Evolutionary conservation across 2,113 vertebrate species (phyloP).

Genomic region (Trachemys scripta): DNA sequence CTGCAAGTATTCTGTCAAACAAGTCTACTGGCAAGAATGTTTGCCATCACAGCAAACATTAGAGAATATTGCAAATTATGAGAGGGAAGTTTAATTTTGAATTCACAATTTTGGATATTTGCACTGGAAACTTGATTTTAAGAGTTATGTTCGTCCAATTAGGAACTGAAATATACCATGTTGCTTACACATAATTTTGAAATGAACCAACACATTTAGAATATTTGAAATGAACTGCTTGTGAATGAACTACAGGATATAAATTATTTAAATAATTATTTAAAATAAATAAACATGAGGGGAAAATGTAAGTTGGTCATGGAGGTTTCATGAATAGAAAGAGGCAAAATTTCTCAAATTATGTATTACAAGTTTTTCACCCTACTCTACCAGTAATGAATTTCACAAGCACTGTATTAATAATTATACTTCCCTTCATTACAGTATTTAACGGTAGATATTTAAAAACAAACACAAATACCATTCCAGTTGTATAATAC

Average conservation of each 20-base stretch:
- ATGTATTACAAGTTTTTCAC: conserved; percentile 37
- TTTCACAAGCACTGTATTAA: conserved; percentile 46
- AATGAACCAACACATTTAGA: conserved; percentile 58
- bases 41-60: neutral
- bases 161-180: neutral
- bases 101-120: conserved; percentile 1
- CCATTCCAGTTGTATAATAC: neutral
- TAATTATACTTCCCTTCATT: neutral
- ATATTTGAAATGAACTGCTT: neutral
- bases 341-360: conserved; percentile 10
- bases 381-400: neutral
- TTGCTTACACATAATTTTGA: conserved; percentile 35
- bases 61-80: neutral
- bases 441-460: conserved; percentile 34
- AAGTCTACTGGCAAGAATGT: neutral
- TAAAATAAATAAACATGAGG: conserved; percentile 59
- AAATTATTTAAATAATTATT: conserved; percentile 63
- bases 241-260: conserved; percentile 58
- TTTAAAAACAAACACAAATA: conserved; percentile 46
- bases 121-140: neutral
- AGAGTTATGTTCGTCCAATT: neutral
- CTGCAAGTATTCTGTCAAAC: fast-evolving
- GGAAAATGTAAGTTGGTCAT: conserved; percentile 45
- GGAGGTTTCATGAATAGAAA: conserved; percentile 19
- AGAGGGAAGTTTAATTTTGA: neutral